Evolutionary conservation across 23 tunicate species (phyloP), one percentile per base, ranked within the genome.

Genomic region (Trididemnum nubilum): DNA sequence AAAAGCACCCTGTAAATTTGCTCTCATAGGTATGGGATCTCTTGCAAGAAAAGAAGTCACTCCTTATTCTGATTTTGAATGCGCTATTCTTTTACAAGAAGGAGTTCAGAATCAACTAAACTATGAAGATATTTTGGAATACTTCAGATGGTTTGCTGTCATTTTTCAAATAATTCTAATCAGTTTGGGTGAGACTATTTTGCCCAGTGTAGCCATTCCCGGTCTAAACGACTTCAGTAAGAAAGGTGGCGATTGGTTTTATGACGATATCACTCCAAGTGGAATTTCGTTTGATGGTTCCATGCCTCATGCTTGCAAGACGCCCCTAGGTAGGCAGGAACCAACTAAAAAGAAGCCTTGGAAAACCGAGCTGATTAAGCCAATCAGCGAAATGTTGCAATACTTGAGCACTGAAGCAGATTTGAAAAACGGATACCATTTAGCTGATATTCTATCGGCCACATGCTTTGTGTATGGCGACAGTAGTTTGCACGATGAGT

Each of bases 31-130:
- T 3, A 15, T 61, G 25, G 67, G 67, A n/a, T 61, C 67, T 61
- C 29, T 61, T 22, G 67, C 67, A 12, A 61, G 67, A 24, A 61
- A 61, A 61, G 67, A 61, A 61, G n/a, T 61, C 26, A 61, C 67
- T 15, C 67, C 67, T 3, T 61, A 61, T 61, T 61, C 67, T 61
- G 67, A 61, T n/a, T 61, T 61, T 61, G 67, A 61, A 61, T 61
- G 67, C 67, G n/a, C n/a, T n/a, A 61, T 61, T 61, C 26, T 61
- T 61, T 24, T 61, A 21, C 28, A n/a, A 61, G 67, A 61, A 24
- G 67, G 67, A 61, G 67, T 61, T 23, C 67, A 61, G n/a, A 12
- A 15, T 23, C 5, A 22, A 15, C 26, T 4, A 61, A 61, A 61
- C 3, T 61, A 61, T 61, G 28, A 61, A 61, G 28, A 24, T 12